Evolutionary conservation across 2,113 vertebrate species (phyloP).

Genomic region (Phoxinus phoxinus): DNA sequence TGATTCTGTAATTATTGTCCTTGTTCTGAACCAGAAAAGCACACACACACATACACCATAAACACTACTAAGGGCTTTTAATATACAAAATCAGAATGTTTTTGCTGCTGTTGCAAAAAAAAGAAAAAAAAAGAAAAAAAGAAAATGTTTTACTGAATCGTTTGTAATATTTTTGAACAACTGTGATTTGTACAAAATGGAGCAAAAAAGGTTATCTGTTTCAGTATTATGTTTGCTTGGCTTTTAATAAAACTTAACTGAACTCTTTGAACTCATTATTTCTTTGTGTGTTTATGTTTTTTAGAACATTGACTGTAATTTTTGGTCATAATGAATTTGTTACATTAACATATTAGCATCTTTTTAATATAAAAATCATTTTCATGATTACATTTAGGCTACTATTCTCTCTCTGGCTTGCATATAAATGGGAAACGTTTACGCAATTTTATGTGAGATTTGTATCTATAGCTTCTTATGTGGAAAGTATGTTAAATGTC

Average conservation of each 20-base stretch:
- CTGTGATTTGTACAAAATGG: constrained; percentile 81
- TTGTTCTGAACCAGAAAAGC: constrained; percentile 63
- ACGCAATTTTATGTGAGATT: neutral
- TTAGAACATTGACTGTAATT: neutral
- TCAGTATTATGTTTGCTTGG: constrained; percentile 83
- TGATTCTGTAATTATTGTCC: constrained; percentile 63
- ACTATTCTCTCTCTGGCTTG: too few species aligned
- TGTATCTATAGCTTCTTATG: neutral
- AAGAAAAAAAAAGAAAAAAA: constrained; percentile 35
- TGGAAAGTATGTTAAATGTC: constrained; percentile 2
- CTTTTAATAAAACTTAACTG: constrained; percentile 80
- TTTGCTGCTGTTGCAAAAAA: constrained; percentile 76
- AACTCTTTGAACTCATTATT: constrained; percentile 66
- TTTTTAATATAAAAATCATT: too few species aligned
- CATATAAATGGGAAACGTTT: neutral
- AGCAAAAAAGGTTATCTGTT: constrained; percentile 73
- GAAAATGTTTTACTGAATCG: constrained; percentile 69
- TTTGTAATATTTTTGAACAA: constrained; percentile 82
- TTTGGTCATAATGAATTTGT: neutral
- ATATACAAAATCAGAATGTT: constrained; percentile 79
- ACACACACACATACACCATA: constrained; percentile 63
- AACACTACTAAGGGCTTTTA: constrained; percentile 77
- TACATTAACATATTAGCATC: neutral
- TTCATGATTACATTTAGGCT: too few species aligned
- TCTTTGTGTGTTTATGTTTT: constrained; percentile 4